phyloP scores from a whole-genome alignment of 2,797 vertebrate genomes.

The Pangasius mekongensis region DNA sequence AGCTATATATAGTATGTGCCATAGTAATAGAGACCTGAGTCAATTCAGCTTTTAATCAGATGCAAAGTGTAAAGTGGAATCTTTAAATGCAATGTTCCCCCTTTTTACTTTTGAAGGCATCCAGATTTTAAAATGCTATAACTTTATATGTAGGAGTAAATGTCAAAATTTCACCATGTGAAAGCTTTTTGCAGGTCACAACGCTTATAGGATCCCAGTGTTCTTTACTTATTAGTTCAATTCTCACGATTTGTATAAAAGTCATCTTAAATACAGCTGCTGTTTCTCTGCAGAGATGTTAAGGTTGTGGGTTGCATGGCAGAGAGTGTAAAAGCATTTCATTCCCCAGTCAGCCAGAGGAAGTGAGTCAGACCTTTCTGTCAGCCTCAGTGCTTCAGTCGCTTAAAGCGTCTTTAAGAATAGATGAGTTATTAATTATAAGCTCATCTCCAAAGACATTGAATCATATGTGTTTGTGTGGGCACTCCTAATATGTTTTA shows the following conservation, averaged over 20 bases:
- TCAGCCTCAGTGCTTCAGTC: background rate
- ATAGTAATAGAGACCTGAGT: background rate
- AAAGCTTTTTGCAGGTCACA: background rate
- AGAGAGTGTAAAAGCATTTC: background rate
- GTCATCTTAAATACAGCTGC: background rate
- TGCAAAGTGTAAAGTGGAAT: background rate
- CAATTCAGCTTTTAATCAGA: background rate
- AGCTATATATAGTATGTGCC: background rate
- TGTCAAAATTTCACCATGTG: background rate
- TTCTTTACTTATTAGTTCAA: background rate
- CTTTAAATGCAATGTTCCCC: background rate
- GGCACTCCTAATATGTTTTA: background rate
- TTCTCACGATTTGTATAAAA: background rate
- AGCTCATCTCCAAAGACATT: background rate
- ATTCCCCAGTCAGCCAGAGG: background rate
- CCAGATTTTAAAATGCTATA: background rate
- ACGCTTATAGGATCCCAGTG: background rate
- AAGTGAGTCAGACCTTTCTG: constrained; percentile 6
- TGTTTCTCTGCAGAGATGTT: background rate
- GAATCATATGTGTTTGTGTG: background rate
- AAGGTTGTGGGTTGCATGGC: background rate
- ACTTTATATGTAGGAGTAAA: background rate
- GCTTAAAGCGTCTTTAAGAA: constrained; percentile 4
- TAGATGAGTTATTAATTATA: constrained; percentile 5
- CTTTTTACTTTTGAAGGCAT: background rate